Conservation (phyloP, 2,888 invertebrate species). For the Baronia brevicornis region DNA sequence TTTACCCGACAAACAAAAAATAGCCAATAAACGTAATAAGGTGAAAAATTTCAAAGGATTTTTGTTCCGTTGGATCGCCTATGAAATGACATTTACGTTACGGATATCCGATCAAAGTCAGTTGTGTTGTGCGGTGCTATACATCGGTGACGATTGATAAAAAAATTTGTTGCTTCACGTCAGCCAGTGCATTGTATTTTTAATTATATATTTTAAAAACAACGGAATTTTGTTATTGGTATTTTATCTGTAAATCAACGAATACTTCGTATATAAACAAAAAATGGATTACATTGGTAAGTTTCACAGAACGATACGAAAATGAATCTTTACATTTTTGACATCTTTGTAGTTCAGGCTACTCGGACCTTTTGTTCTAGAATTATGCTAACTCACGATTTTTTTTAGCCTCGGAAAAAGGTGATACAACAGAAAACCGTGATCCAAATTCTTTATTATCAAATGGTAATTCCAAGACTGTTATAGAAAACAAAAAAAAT, state of each 20-base stretch:
- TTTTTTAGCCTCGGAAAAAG: conserved; percentile 71
- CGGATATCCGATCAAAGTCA: not conserved
- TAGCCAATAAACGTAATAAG: too few species aligned
- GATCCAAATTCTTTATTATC: conserved; percentile 66
- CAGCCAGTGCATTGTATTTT: conserved; percentile 61
- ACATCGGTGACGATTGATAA: conserved; percentile 29
- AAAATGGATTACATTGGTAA: conserved; percentile 66
- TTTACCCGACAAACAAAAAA: too few species aligned
- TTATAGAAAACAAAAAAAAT: conserved; percentile 41
- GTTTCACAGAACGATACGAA: conserved; percentile 24
- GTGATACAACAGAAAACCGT: conserved; percentile 74
- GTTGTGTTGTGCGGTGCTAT: conserved; percentile 2
- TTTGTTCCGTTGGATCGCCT: too few species aligned
- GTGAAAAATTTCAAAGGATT: too few species aligned
- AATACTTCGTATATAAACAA: conserved; percentile 24
- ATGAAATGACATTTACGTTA: conserved; percentile 1
- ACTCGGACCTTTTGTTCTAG: conserved; percentile 62
- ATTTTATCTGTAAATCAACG: conserved; percentile 32
- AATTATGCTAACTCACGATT: conserved; percentile 67
- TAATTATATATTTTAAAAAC: conserved; percentile 68
- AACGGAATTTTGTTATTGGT: conserved; percentile 31
- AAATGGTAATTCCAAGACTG: conserved; percentile 51
- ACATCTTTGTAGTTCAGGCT: conserved; percentile 37
- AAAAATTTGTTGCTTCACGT: conserved; percentile 69
- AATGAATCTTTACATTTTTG: conserved; percentile 24